Evolutionary conservation across 2,113 vertebrate species (phyloP), one percentile per base, ranked within the genome.

Genomic region (Anhinga rufa): DNA sequence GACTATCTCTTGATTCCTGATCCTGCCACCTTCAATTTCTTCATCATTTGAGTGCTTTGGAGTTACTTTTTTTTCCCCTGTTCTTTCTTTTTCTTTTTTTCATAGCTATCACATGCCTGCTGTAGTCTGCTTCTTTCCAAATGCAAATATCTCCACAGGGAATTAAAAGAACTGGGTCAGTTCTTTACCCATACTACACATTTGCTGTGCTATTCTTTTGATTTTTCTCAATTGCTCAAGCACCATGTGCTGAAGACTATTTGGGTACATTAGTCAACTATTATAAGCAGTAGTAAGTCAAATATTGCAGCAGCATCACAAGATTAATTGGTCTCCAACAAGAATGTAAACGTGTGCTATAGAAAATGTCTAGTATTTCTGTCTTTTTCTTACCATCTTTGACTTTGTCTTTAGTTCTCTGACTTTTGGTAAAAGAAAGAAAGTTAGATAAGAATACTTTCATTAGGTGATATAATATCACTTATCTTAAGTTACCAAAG

Each of bases 401-500:
- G 40, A 55, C 18, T 86, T 90, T 60, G 6, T n/a, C 60, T 55
- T 55, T 24, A 82, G 19, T 91, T 65, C 48, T 77, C 61, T 76
- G 62, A 65, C 54, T 88, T 92, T 31, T 9, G 18, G 18, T 51
- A 60, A 87, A 38, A 72, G 29, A 86, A 26, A 79, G 36, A 32
- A 86, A 88, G 32, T 86, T 89, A 61, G 31, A 82, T 57, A 90
- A 76, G 94, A 90, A 40, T 40, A 46, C 31, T 61, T 79, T 42
- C 31, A 51, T 92, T 92, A 58, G 16, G 38, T 81, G 49, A 70
- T 64, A 71, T 9, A 72, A 34, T 82, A 92, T 38, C 42, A 83
- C 17, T 94, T 90, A 79, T 54, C 61, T 78, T 61, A 90, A 77
- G 31, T 74, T 66, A 78, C 51, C 28, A 60, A 90, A 84, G 46